Base-by-base conservation (phyloP, 2,113 vertebrate species). In the Oreocharis arfaki region DNA sequence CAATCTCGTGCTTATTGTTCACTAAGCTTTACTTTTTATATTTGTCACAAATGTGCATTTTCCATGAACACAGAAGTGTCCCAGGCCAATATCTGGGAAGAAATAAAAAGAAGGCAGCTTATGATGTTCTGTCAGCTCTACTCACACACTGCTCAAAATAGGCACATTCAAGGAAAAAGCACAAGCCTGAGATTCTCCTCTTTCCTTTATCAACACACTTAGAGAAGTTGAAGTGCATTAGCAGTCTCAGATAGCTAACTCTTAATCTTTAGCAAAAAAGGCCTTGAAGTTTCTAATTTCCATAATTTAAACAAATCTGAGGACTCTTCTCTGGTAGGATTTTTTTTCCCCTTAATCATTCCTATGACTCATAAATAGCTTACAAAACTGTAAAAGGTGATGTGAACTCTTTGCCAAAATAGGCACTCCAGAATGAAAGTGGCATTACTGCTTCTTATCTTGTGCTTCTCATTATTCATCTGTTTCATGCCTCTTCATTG, bases 391-490 rank as follows among this genome's bases (percentile, higher is more conserved):
- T 50, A 93, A 75, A 92, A 93, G 74, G 82, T 93, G 75, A 84
- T 67, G 44, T 86, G 71, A 96, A 95, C 96, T 95, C 95, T 70
- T 73, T 84, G 39, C 67, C 87, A 87, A 61, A 86, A 87, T 5
- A 94, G 95, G 53, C 74, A 85, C 75, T 95, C 52, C 86, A 95
- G 74, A 95, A 82, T 81, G 39, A 93, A 96, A 95, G 93, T 70
- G 70, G 64, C 60, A 88, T 97, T 97, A 95, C 96, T 90, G 77
- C 71, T 97, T 91, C 87, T 97, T 97, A 96, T 97, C 96, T 95
- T 74, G 74, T 84, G 76, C 60, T 93, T 81, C 94, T 96, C 93
- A 94, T 97, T 97, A 97, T 97, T 96, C 88, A 93, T 96, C 91
- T 84, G 41, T 80, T 92, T 96, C 87, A 73, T 93, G 80, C 81